Evolutionary conservation across 2,113 vertebrate species (phyloP), one percentile per base, ranked within the genome.

Genomic region (Alligator mississippiensis): DNA sequence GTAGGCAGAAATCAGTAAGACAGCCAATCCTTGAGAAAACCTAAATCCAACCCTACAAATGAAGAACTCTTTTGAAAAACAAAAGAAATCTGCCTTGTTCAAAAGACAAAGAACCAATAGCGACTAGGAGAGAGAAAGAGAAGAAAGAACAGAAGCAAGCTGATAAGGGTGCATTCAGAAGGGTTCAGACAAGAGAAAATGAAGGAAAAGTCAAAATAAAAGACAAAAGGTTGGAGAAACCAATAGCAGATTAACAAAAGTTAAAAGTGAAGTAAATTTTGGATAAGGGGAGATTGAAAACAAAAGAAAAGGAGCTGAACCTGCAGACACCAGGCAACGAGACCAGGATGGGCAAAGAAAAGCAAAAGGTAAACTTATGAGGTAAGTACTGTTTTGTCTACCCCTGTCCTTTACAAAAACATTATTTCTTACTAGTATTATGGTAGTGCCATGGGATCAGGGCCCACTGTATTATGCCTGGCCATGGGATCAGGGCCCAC

Each of bases 1-100:
- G 7, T 81, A 77, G 95, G 55, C 38, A 5, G 57, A 94, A 96
- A 91, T 94, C 64, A 92, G 89, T 88, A 79, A 91, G 82, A 93
- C 93, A 91, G 82, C 61, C 92, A 38, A 82, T 90, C 96, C 34
- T 77, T 94, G 6, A 58, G 61, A 93, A 75, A 28, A 25, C 89
- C 38, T 0, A 3, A 91, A 55, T 27, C 34, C 77, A 96, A 84
- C 79, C 81, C 27, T 70, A 66, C 60, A 88, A 90, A 90, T 25
- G 3, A n/a, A 86, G 30, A 85, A 47, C 47, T 47, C 47, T 47
- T 47, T 47, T 9, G 47, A 47, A 47, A 8, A 47, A 47, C 47
- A 47, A 47, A 9, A 47, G 47, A 90, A 30, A 62, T 60, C 78
- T 90, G 84, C 74, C 89, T 85, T 91, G 55, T 93, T 90, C 76